Base-by-base conservation (phyloP, 2,113 vertebrate genomes). In the Ahaetulla prasina region DNA sequence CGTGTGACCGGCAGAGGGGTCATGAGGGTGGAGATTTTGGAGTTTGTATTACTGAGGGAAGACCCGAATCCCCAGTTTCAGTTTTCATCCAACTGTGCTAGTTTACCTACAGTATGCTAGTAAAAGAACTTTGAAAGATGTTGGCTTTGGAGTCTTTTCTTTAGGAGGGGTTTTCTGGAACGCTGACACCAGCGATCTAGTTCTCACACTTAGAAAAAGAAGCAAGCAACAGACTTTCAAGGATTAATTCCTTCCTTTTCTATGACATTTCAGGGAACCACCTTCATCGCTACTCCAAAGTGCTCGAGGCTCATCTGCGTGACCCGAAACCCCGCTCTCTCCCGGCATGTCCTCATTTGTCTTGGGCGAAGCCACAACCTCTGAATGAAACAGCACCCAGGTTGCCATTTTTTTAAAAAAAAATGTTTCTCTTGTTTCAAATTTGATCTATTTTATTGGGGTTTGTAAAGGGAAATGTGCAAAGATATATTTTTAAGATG, bases 291-390 rank as follows among this genome's bases (percentile, higher is more conserved):
- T 99, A 99, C 97, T 99, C 99, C 49, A 99, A 99, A 95, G 99
- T 99, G 93, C 97, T 99, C 0, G 99, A 99, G 96, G 98, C 98
- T 93, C 99, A 99, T 88, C 96, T 99, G 92, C 99, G 99, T 85
- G 98, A 99, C 92, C 99, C 99, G 0, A 99, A 99, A 94, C 99
- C 99, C 11, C 98, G 98, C 8, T 98, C 99, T 25, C 98, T 99
- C 27, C 99, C 99, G 0, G 99, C 99, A 85, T 99, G 99, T 95
- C 99, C 99, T 88, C 99, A 99, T 92, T 96, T 99, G 89, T 99
- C 99, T 7, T 99, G 99, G 99, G 99, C 99, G 43, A 99, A 99
- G 95, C 99, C 99, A 2, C 98, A 99, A 97, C 99, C 99, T n/a
- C 96, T 99, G 86, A 99, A 99, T 16, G 99, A 99, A 98, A 99